These are phyloP conservation scores for Herminia tarsipennalis DNA, from an alignment of 2,888 invertebrate genomes.

Conservation along the genomic window DNA sequence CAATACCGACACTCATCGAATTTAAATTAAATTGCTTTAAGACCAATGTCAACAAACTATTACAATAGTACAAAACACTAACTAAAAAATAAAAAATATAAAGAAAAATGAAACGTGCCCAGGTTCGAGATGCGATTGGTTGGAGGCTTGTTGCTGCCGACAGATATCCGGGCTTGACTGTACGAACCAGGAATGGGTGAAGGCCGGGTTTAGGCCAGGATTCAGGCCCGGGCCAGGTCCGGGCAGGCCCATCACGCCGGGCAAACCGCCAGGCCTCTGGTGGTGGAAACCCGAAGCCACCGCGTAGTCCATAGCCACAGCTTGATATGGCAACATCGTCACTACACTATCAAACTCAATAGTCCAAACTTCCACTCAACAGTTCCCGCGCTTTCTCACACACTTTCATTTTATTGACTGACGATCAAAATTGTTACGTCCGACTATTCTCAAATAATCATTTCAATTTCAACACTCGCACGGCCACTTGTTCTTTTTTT, in stretches of 20 bases:
- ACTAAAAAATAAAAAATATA: constrained; percentile 79
- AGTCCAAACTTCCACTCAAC: constrained; percentile 53
- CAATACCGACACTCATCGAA: no score
- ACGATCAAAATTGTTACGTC: constrained; percentile 46
- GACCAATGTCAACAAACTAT: constrained; percentile 43
- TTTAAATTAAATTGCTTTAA: not conserved
- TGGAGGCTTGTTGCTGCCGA: constrained; percentile 92
- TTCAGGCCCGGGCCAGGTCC: constrained; percentile 80
- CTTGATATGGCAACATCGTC: constrained; percentile 94
- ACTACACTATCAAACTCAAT: constrained; percentile 50
- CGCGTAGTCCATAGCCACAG: constrained; percentile 95
- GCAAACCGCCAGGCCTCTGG: constrained; percentile 82
- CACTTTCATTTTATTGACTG: constrained; percentile 51
- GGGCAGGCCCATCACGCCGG: constrained; percentile 85
- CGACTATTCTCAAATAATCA: constrained; percentile 38
- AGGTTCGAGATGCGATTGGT: constrained; percentile 94
- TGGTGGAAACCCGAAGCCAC: constrained; percentile 85
- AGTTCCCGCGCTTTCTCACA: constrained; percentile 59
- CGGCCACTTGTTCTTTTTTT: constrained; percentile 37
- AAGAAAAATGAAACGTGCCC: constrained; percentile 92
- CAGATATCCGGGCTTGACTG: constrained; percentile 95
- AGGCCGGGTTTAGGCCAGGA: constrained; percentile 88
- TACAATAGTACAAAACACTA: constrained; percentile 51
- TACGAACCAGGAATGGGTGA: constrained; percentile 98
- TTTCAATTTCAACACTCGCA: constrained; percentile 48